phyloP scores from a whole-genome alignment of 2,888 invertebrate genomes.

The Cyclophora punctaria region DNA sequence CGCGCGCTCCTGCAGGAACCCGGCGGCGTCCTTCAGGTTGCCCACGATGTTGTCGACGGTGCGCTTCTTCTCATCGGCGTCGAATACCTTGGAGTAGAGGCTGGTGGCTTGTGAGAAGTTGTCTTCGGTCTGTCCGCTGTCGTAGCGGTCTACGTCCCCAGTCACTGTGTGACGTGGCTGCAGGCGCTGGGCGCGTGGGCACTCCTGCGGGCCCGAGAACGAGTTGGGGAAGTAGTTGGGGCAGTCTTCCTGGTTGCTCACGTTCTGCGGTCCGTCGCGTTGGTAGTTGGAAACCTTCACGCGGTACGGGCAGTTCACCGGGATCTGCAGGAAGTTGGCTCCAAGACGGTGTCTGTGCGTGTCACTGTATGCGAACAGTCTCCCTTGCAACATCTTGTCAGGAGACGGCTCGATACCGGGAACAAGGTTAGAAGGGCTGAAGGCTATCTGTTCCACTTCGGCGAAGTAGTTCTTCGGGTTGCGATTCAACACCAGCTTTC shows the following conservation, averaged over 20 bases:
- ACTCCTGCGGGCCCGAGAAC: constrained; percentile 88
- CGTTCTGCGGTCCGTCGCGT: constrained; percentile 88
- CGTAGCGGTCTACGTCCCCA: constrained; percentile 88
- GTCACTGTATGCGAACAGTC: constrained; percentile 92
- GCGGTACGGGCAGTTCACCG: constrained; percentile 95
- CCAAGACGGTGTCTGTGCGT: constrained; percentile 92
- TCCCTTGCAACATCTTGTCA: constrained; percentile 93
- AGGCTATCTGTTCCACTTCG: constrained; percentile 95
- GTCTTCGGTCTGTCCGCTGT: constrained; percentile 87
- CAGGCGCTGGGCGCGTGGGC: constrained; percentile 77
- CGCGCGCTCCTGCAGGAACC: constrained; percentile 90
- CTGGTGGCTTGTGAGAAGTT: constrained; percentile 89
- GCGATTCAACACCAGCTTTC: constrained; percentile 87
- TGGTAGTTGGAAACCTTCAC: constrained; percentile 84
- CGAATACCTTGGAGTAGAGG: constrained; percentile 89
- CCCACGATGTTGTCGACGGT: constrained; percentile 86
- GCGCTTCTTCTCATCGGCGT: constrained; percentile 81
- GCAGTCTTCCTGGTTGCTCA: constrained; percentile 87
- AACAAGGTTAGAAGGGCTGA: constrained; percentile 91
- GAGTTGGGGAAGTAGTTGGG: constrained; percentile 99
- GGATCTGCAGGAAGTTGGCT: constrained; percentile 92
- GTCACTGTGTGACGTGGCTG: constrained; percentile 74
- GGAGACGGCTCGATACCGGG: constrained; percentile 96
- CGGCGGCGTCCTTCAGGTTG: constrained; percentile 84
- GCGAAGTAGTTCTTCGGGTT: constrained; percentile 96